These are phyloP conservation scores for Petrolisthes cinctipes DNA, from an alignment of 2,888 invertebrate species.

Conservation along the genomic window DNA sequence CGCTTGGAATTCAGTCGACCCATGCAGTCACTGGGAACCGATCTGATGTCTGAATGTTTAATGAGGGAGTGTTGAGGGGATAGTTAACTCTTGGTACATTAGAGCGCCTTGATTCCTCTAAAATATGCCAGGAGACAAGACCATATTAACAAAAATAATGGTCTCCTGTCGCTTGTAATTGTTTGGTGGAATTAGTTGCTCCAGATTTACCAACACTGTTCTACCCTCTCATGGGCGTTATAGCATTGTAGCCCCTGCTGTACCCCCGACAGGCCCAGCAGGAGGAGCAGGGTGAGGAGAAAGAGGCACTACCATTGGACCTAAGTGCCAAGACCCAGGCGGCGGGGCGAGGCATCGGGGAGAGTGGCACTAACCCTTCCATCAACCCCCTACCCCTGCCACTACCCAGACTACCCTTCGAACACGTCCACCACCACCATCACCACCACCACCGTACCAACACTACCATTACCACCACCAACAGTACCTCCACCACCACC, in stretches of 20 bases:
- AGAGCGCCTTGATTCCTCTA: no score
- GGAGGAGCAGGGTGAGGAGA: slow-evolving; percentile 50
- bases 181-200: no score
- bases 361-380: not conserved
- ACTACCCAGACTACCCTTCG: not conserved
- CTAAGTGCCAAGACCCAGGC: slow-evolving; percentile 81
- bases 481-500: not conserved
- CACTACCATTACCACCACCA: not conserved
- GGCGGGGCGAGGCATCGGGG: not conserved
- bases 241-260: not conserved
- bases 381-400: not conserved
- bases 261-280: slow-evolving; percentile 25
- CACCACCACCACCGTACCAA: not conserved
- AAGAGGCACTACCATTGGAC: slow-evolving; percentile 78
- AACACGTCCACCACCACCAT: not conserved
- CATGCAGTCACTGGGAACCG: no score
- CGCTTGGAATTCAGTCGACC: no score
- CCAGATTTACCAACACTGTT: no score
- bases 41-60: no score
- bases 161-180: no score
- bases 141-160: no score
- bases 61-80: no score
- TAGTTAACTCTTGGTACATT: no score
- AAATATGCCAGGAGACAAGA: no score
- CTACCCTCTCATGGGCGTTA: not conserved